These are phyloP conservation scores for Drosophila formosana DNA, from an alignment of 2,888 invertebrate species.

Conservation along the genomic window DNA sequence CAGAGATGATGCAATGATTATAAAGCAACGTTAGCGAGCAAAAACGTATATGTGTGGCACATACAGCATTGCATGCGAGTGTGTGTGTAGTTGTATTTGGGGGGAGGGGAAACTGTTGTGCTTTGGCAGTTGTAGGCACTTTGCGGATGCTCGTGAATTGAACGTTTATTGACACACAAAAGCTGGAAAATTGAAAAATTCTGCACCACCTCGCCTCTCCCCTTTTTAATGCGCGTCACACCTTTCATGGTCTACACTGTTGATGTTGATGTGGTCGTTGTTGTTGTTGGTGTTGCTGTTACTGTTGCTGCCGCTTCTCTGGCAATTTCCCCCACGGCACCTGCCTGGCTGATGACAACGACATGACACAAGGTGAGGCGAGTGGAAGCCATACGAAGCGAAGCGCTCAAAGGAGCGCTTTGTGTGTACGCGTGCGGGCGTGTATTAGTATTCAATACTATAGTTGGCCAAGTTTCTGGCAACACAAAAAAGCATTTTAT, in stretches of 20 bases:
- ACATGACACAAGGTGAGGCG: constrained; percentile 14
- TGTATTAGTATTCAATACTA: constrained; percentile 79
- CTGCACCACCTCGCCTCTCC: constrained; percentile 56
- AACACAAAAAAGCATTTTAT: constrained; percentile 60
- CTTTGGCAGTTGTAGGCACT: constrained; percentile 77
- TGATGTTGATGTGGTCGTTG: constrained; percentile 21
- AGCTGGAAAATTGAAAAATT: constrained; percentile 80
- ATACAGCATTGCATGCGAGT: background rate
- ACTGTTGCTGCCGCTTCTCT: constrained; percentile 26
- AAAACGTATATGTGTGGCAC: constrained; percentile 37
- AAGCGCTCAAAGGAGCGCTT: constrained; percentile 71
- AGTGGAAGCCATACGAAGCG: constrained; percentile 25
- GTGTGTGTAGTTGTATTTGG: constrained; percentile 12
- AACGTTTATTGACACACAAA: constrained; percentile 81
- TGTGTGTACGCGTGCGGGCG: constrained; percentile 63
- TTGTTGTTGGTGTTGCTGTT: constrained; percentile 28
- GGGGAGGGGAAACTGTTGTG: constrained; percentile 17
- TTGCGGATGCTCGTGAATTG: constrained; percentile 78
- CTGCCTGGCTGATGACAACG: constrained; percentile 46
- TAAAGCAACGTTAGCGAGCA: constrained; percentile 65
- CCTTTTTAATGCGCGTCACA: constrained; percentile 65
- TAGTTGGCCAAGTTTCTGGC: constrained; percentile 65
- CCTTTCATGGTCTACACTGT: constrained; percentile 49
- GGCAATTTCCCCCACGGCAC: constrained; percentile 57
- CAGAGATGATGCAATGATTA: constrained; percentile 66